Evolutionary conservation across 1,140 invertebrate species (phyloP).

Genomic region (Venustaconcha ellipsiformis): DNA sequence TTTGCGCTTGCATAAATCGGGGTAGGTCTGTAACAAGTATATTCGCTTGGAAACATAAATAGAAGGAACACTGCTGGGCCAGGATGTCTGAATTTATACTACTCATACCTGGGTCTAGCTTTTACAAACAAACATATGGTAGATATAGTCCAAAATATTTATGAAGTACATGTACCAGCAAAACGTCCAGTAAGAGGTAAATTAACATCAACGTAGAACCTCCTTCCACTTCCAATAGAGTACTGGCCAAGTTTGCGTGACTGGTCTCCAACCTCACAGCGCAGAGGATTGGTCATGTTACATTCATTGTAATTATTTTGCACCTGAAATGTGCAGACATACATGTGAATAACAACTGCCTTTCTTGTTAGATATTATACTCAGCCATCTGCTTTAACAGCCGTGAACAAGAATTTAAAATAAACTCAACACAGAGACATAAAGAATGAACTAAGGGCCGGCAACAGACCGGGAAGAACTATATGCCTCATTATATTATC

Average conservation of each 20-base stretch:
- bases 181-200: conserved; percentile 79
- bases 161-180: conserved; percentile 55
- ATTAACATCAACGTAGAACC: conserved; percentile 87
- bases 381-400: no score
- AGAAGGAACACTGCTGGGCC: not conserved
- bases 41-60: not conserved
- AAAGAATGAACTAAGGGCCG: no score
- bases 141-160: not conserved
- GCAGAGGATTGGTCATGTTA: conserved; percentile 84
- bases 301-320: conserved; percentile 82
- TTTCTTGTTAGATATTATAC: not conserved
- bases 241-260: conserved; percentile 87
- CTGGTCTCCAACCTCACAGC: conserved; percentile 94
- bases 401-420: no score
- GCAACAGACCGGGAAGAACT: no score
- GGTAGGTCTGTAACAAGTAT: not conserved
- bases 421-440: no score
- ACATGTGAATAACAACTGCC: not conserved
- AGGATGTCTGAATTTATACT: not conserved
- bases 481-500: no score
- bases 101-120: not conserved
- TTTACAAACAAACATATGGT: not conserved
- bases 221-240: conserved; percentile 81
- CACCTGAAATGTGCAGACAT: conserved; percentile 7
- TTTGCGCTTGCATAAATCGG: not conserved